Percentiles rank a stretch among this genome's conserved stretches.
Evolutionary conservation across 2,797 vertebrate genomes (phyloP).

Genomic region (Pseudochirops cupreus): DNA sequence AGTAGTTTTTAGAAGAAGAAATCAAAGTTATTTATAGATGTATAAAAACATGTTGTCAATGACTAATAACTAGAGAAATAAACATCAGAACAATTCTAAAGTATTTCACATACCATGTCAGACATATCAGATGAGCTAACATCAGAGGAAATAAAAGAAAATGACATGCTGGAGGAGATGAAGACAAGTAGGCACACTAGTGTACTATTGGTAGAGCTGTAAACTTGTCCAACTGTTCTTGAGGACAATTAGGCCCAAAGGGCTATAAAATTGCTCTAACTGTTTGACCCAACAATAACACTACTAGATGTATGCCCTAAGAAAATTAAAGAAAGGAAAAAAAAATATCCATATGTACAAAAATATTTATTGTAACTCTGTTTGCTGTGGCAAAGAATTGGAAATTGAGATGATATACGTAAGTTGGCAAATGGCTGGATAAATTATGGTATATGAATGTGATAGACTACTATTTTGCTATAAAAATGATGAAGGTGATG

Average conservation of each 20-base stretch:
- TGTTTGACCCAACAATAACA: not conserved
- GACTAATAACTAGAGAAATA: too few species aligned
- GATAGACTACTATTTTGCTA: too few species aligned
- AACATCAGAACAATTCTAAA: not conserved
- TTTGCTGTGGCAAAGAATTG: not conserved
- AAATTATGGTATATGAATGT: not conserved
- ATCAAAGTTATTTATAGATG: too few species aligned
- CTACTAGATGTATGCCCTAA: not conserved
- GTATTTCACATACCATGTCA: not conserved
- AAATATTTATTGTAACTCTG: too few species aligned
- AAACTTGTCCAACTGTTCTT: not conserved
- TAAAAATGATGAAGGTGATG: too few species aligned
- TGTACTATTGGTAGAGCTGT: not conserved
- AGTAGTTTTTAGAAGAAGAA: too few species aligned
- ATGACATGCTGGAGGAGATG: fast-evolving
- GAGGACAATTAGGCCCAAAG: not conserved
- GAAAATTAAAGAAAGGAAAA: not conserved
- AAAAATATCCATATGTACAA: not conserved
- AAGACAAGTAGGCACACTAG: not conserved
- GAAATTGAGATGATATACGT: not conserved
- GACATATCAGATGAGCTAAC: not conserved
- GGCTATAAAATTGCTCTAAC: not conserved
- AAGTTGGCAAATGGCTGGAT: not conserved
- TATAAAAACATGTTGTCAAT: too few species aligned
- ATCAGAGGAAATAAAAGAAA: not conserved